Evolutionary conservation across 2,797 vertebrate species (phyloP).

Genomic region (Alfaro cultratus): DNA sequence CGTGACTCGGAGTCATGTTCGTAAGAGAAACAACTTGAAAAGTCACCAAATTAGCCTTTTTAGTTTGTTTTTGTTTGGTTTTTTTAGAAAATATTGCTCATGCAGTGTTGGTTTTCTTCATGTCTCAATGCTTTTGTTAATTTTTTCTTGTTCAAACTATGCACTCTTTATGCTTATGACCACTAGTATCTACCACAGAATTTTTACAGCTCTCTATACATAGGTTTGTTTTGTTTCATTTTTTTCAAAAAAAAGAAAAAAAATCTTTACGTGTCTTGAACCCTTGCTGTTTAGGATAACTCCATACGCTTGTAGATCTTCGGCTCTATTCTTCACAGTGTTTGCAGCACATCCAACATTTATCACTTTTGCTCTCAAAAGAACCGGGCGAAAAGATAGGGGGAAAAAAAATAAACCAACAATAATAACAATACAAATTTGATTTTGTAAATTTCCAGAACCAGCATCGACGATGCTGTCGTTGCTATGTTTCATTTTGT

Average conservation of each 20-base stretch:
- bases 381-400: conserved; percentile 40
- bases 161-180: conserved; percentile 86
- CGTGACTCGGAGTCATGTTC: conserved; percentile 36
- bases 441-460: conserved; percentile 73
- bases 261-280: conserved; percentile 85
- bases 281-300: conserved; percentile 77
- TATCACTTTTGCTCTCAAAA: conserved; percentile 66
- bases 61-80: not conserved
- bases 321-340: conserved; percentile 65
- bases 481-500: conserved; percentile 72
- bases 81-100: conserved; percentile 59
- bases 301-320: conserved; percentile 74
- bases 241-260: conserved; percentile 21
- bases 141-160: conserved; percentile 69
- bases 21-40: conserved; percentile 56
- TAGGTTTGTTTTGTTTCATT: conserved; percentile 67
- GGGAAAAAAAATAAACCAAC: not conserved
- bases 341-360: conserved; percentile 73
- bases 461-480: conserved; percentile 76
- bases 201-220: conserved; percentile 76
- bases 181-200: conserved; percentile 89
- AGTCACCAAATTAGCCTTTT: conserved; percentile 60
- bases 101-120: conserved; percentile 37
- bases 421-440: not conserved
- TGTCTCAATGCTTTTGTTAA: conserved; percentile 69